Evolutionary conservation across 2,888 invertebrate genomes (phyloP).

Genomic region (Ormyrus labotus): DNA sequence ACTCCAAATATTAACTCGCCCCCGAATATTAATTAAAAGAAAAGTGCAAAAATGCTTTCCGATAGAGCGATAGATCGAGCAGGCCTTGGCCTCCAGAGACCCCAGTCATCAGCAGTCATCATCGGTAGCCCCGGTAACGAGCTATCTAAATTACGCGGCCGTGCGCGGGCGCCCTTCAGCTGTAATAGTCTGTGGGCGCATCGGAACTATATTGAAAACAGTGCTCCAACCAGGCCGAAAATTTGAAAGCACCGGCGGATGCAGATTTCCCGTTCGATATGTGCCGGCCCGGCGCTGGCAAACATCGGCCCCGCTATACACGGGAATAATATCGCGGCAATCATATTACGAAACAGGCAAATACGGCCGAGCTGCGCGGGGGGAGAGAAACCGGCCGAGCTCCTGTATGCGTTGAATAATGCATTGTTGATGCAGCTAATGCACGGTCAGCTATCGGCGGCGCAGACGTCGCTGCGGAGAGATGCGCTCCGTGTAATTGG

Average conservation of each 20-base stretch:
- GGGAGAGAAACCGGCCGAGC: constrained; percentile 48
- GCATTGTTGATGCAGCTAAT: constrained; percentile 76
- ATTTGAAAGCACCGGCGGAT: constrained; percentile 15
- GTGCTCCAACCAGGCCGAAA: constrained; percentile 19
- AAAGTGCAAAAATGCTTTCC: neutral
- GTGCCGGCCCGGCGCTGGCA: constrained; percentile 8
- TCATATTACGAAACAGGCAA: constrained; percentile 73
- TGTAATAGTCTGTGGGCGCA: neutral
- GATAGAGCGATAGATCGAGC: too few species aligned
- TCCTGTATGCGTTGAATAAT: constrained; percentile 69
- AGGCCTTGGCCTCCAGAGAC: neutral
- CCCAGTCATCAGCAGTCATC: constrained; percentile 23
- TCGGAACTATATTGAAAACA: constrained; percentile 18
- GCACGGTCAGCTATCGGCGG: constrained; percentile 73
- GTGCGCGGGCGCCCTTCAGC: constrained; percentile 2
- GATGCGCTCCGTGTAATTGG: constrained; percentile 71
- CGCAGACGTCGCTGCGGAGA: constrained; percentile 9
- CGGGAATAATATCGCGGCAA: constrained; percentile 71
- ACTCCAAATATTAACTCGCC: too few species aligned
- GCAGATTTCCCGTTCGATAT: neutral
- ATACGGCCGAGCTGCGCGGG: constrained; percentile 67
- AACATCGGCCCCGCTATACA: constrained; percentile 34
- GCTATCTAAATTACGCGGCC: constrained; percentile 41
- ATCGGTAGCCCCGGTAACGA: constrained; percentile 20
- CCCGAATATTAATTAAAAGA: constrained; percentile 2